Percentiles rank a stretch among this genome's conserved stretches.
Conservation (phyloP, 2,797 vertebrate genomes). For the Gallirallus australis region DNA sequence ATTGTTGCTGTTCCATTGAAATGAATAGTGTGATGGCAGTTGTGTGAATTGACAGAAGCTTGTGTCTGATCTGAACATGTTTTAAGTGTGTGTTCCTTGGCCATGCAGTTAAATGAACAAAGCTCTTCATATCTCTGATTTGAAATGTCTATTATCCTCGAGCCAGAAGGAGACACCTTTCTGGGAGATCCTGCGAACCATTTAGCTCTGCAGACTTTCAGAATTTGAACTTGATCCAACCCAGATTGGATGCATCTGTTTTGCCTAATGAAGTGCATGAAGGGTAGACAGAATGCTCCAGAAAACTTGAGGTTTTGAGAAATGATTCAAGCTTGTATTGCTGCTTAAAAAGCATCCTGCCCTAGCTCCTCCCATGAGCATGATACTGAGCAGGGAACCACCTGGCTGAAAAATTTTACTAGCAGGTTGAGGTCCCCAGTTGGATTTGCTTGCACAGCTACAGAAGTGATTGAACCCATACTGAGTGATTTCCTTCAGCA, state of each 20-base stretch:
- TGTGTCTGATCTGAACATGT: not conserved
- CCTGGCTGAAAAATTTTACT: not conserved
- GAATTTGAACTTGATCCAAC: not conserved
- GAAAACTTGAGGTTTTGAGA: not conserved
- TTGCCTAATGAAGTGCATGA: not conserved
- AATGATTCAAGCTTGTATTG: not conserved
- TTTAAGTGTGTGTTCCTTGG: not conserved
- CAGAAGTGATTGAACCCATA: not conserved
- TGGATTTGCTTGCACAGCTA: not conserved
- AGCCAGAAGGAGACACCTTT: not conserved
- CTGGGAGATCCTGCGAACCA: not conserved
- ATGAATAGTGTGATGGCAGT: not conserved
- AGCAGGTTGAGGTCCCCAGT: not conserved
- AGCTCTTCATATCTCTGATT: not conserved
- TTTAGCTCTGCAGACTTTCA: not conserved
- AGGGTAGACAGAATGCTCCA: not conserved
- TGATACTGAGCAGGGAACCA: not conserved
- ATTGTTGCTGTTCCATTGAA: not conserved
- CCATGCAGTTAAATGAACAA: not conserved
- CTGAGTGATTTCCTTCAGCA: not conserved
- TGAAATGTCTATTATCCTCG: not conserved
- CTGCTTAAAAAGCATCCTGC: not conserved
- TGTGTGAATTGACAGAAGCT: not conserved
- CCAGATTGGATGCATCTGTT: constrained; percentile 32
- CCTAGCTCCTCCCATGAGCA: not conserved